Base-by-base conservation (phyloP, 2,888 invertebrate species). In the Autographa gamma region DNA sequence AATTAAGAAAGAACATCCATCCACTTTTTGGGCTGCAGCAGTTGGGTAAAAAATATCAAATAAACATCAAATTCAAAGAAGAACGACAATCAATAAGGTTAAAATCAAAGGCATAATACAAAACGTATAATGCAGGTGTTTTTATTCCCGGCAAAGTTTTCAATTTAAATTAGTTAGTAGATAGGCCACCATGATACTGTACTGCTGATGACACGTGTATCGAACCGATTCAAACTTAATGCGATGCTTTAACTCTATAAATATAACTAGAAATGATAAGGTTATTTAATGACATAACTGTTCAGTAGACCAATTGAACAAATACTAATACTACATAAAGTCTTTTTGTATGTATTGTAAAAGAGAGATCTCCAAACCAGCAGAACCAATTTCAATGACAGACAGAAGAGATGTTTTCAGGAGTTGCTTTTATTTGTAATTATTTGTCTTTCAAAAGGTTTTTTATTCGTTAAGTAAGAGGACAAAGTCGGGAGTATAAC, bases 201-300 rank as follows among this genome's bases (percentile, higher is more conserved):
- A n/a, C 38, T 66, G 58, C 14, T 14, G 13, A 5, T 13, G 25
- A 25, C 74, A 78, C 74, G 76, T 60, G 76, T 78, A 76, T 78
- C 48, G 74, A 74, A 52, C 48, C 60, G 63, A 59, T 77, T 60
- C 19, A 5, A 14, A 19, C 19, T 8, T 8, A 19, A 38, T 14
- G 32, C 4, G 16, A 48, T n/a, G 5, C 6, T 48, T n/a, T 5
- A n/a, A n/a, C n/a, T 16, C n/a, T n/a, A 48, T n/a, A 16, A 43
- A 14, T 48, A 38, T 6, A 48, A 0, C 6, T 16, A 16, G 16
- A 1, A 43, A 11, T 48, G 48, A n/a, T 48, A 48, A 48, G n/a
- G 48, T 25, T 25, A 25, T 25, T 25, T 25, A 25, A 25, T 25
- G 25, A 3, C 25, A 25, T 25, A 25, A 25, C 25, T 25, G 25